These are phyloP conservation scores for Oligia fasciuncula DNA, from an alignment of 2,888 invertebrate species.

Conservation along the genomic window DNA sequence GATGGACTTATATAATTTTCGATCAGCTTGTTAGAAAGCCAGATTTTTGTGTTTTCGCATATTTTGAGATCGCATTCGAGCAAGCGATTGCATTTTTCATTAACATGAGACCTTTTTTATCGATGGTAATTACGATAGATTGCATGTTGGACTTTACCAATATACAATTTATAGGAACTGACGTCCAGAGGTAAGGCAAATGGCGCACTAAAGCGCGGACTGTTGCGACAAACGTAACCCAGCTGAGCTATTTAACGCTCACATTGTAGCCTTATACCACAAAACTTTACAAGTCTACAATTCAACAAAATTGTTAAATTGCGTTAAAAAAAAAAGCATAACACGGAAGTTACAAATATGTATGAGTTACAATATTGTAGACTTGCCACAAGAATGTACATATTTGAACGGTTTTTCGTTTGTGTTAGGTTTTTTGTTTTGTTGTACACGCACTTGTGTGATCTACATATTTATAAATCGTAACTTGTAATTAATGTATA, in stretches of 20 bases:
- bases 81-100: slow-evolving; percentile 27
- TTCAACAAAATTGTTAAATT: too few species aligned
- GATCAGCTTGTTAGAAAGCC: slow-evolving; percentile 42
- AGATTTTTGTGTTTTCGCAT: slow-evolving; percentile 22
- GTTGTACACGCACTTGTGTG: not conserved
- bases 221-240: not conserved
- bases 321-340: too few species aligned
- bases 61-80: slow-evolving; percentile 45
- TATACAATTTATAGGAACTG: slow-evolving; percentile 50
- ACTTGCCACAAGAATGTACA: not conserved
- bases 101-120: slow-evolving; percentile 29
- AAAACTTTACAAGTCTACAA: not conserved
- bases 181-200: slow-evolving; percentile 23
- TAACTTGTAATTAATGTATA: not conserved
- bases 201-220: not conserved
- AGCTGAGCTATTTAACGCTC: slow-evolving; percentile 26
- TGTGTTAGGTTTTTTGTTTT: not conserved
- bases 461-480: too few species aligned
- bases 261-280: not conserved
- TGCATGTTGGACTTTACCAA: slow-evolving; percentile 35
- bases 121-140: slow-evolving; percentile 34
- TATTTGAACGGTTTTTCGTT: not conserved
- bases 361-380: not conserved
- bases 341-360: not conserved
- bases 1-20: slow-evolving; percentile 52